Percentiles rank a stretch among this genome's conserved stretches.
Evolutionary conservation across 2,888 invertebrate species (phyloP).

Genomic region (Sarcophaga rosellei): DNA sequence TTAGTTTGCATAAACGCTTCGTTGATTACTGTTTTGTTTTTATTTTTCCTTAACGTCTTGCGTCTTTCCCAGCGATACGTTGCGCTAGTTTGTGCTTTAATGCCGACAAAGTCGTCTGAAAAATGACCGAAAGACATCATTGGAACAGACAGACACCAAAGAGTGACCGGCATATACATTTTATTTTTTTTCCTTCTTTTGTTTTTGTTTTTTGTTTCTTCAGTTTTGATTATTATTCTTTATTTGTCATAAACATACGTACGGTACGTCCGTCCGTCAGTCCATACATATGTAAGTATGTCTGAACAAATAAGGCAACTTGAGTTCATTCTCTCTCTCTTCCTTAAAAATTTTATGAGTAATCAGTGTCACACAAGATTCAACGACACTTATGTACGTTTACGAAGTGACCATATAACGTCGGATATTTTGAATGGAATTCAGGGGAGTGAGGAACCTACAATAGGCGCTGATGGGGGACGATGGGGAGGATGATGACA

Average conservation of each 20-base stretch:
- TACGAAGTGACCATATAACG: neutral
- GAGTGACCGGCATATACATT: slow-evolving; percentile 25
- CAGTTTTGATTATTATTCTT: slow-evolving; percentile 9
- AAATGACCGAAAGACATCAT: slow-evolving; percentile 44
- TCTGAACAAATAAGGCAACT: slow-evolving; percentile 13
- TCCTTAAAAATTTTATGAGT: slow-evolving; percentile 37
- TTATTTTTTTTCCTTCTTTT: neutral
- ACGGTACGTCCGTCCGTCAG: too few relatives aligned
- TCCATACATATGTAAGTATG: too few relatives aligned
- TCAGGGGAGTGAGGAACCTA: neutral
- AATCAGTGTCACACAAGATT: slow-evolving; percentile 31
- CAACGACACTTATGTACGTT: neutral
- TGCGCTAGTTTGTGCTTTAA: slow-evolving; percentile 9
- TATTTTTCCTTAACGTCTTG: neutral
- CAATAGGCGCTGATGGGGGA: neutral
- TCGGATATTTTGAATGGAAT: slow-evolving; percentile 7
- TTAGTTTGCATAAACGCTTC: slow-evolving; percentile 5
- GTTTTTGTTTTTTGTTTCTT: neutral
- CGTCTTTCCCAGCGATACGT: too few relatives aligned
- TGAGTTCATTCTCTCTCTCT: slow-evolving; percentile 18
- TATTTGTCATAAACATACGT: too few relatives aligned
- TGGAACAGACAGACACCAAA: slow-evolving; percentile 24
- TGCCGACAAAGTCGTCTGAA: slow-evolving; percentile 59
- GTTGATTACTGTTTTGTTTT: neutral
- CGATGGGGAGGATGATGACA: neutral